Evolutionary conservation across 2,113 vertebrate species (phyloP).

Genomic region (Okapia johnstoni): DNA sequence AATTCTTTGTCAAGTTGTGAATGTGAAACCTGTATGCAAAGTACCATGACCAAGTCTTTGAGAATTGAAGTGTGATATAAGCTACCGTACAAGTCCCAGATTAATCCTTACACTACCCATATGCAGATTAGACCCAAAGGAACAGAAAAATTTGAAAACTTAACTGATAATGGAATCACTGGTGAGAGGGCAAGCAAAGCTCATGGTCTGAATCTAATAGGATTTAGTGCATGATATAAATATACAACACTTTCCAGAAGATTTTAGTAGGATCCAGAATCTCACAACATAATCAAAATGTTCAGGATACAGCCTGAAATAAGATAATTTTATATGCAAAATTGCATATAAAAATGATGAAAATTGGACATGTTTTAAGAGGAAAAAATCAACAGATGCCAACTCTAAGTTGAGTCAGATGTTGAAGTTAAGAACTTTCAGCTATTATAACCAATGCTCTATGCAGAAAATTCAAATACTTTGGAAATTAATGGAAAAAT

Average conservation of each 20-base stretch:
- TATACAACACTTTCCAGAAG: background rate
- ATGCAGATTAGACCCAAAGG: background rate
- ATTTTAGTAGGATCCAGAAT: background rate
- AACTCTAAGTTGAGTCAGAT: background rate
- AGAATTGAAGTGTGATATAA: background rate
- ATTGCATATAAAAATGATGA: background rate
- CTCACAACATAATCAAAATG: background rate
- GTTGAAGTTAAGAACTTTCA: background rate
- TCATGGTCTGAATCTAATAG: background rate
- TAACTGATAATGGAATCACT: background rate
- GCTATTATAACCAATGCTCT: background rate
- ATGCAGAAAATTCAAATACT: background rate
- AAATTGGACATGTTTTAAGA: background rate
- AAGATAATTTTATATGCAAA: background rate
- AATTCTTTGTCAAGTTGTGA: background rate
- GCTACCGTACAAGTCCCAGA: background rate
- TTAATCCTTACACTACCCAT: background rate
- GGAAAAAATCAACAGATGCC: background rate
- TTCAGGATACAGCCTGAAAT: background rate
- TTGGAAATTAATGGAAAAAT: background rate
- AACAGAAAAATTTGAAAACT: background rate
- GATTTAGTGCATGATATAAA: background rate
- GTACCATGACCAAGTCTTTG: background rate
- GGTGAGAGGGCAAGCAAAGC: background rate
- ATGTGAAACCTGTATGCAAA: background rate